Conservation (phyloP, 2,113 vertebrate species). For the Oenanthe oenanthe region DNA sequence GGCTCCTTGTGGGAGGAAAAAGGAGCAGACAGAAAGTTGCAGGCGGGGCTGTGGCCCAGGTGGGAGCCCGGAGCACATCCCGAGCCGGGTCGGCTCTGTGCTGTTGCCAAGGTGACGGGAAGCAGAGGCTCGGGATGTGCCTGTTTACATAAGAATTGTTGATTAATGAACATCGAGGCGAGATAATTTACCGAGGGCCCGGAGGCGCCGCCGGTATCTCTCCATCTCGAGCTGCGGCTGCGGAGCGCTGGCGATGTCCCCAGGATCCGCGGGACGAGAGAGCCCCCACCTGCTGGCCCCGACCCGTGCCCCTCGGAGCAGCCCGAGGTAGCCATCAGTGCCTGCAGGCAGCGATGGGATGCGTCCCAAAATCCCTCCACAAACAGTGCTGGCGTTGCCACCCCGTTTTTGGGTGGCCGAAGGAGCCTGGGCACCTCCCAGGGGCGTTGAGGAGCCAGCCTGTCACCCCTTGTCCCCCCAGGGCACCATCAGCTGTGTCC, state of each 20-base stretch:
- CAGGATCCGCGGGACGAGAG: background rate
- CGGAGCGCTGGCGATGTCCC: background rate
- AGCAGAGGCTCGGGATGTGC: background rate
- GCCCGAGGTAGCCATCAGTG: background rate
- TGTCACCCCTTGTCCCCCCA: background rate
- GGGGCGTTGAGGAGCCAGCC: background rate
- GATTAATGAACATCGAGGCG: slow-evolving; percentile 51
- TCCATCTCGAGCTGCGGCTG: background rate
- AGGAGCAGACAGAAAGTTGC: background rate
- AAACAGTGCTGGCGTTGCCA: background rate
- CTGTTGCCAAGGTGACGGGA: slow-evolving; percentile 57
- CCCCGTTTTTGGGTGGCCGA: fast-evolving
- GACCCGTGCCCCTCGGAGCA: fast-evolving
- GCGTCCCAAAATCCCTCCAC: background rate
- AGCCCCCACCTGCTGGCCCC: background rate
- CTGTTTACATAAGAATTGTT: slow-evolving; percentile 47
- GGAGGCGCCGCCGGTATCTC: background rate
- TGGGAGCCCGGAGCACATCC: background rate
- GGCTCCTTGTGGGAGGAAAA: background rate
- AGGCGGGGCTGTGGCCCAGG: background rate
- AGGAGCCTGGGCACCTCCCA: fast-evolving
- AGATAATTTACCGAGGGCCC: slow-evolving; percentile 28
- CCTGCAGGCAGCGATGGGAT: fast-evolving
- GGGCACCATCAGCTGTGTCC: background rate
- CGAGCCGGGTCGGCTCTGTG: background rate